Percentiles rank a stretch among this genome's conserved stretches.
Conservation (phyloP, 2,797 vertebrate species). For the Vultur gryphus region DNA sequence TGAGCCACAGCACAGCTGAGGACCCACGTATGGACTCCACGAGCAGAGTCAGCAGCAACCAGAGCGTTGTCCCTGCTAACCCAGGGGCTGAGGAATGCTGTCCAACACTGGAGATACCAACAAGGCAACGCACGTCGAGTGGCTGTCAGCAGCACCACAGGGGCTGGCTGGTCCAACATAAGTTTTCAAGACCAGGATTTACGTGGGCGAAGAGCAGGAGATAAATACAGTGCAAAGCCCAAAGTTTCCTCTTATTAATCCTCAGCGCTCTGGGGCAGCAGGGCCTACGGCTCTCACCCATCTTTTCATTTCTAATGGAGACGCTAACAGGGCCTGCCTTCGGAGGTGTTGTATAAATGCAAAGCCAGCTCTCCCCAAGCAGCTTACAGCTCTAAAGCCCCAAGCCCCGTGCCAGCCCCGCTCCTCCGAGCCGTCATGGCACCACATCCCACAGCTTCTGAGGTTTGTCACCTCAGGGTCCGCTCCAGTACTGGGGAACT, state of each 20-base stretch:
- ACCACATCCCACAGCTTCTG: accelerated
- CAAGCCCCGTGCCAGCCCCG: not conserved
- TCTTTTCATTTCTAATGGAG: not conserved
- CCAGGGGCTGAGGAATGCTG: not conserved
- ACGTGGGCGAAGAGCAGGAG: not conserved
- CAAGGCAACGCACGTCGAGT: accelerated
- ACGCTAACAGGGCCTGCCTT: accelerated
- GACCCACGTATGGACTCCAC: accelerated
- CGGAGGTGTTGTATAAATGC: not conserved
- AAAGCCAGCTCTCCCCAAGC: slow-evolving; percentile 38
- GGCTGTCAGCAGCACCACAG: not conserved
- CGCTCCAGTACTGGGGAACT: not conserved
- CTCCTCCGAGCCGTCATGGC: not conserved
- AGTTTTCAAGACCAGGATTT: not conserved
- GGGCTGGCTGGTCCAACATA: accelerated
- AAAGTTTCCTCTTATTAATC: not conserved
- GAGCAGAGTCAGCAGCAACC: accelerated
- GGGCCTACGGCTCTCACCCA: not conserved
- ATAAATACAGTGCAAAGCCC: not conserved
- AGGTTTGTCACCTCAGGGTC: not conserved
- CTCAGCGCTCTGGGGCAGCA: not conserved
- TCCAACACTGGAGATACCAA: not conserved
- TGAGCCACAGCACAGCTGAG: not conserved
- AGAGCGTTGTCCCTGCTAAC: not conserved
- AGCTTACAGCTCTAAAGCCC: slow-evolving; percentile 13